Conservation (phyloP, 2,797 vertebrate species). For the Pangasius mekongensis region DNA sequence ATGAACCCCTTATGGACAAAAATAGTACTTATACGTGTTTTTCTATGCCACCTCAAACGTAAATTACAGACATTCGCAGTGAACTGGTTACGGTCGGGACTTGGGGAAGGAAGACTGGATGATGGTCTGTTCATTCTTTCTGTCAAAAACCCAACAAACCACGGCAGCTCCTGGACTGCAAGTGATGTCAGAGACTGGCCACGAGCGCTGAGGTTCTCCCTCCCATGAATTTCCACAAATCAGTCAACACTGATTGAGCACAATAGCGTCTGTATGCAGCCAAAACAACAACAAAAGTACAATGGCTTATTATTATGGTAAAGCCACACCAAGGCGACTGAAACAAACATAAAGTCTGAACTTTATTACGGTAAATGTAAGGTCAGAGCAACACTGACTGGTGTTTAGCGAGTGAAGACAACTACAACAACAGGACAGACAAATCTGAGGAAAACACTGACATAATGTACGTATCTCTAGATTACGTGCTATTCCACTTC, state of each 20-base stretch:
- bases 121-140: conserved; percentile 29
- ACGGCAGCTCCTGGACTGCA: conserved; percentile 1
- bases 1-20: conserved; percentile 38
- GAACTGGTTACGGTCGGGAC: conserved; percentile 36
- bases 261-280: conserved; percentile 37
- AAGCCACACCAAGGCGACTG: not conserved
- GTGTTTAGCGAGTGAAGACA: not conserved
- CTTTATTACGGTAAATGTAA: conserved; percentile 18
- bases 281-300: conserved; percentile 44
- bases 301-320: conserved; percentile 30
- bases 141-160: conserved; percentile 24
- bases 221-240: conserved; percentile 15
- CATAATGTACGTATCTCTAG: not conserved
- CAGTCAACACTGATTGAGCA: conserved; percentile 25
- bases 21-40: conserved; percentile 51
- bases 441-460: conserved; percentile 24
- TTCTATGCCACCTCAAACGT: conserved; percentile 42
- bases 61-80: conserved; percentile 41
- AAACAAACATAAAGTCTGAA: conserved; percentile 30
- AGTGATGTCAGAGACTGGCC: conserved; percentile 35
- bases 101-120: conserved; percentile 10
- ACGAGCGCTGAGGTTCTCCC: not conserved
- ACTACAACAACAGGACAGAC: not conserved
- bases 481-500: not conserved
- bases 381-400: conserved; percentile 1